A percentile compares a stretch with the other conserved stretches of the same genome.
These are phyloP conservation scores for Eulithis prunata DNA, from an alignment of 2,888 invertebrate species.

Conservation along the genomic window DNA sequence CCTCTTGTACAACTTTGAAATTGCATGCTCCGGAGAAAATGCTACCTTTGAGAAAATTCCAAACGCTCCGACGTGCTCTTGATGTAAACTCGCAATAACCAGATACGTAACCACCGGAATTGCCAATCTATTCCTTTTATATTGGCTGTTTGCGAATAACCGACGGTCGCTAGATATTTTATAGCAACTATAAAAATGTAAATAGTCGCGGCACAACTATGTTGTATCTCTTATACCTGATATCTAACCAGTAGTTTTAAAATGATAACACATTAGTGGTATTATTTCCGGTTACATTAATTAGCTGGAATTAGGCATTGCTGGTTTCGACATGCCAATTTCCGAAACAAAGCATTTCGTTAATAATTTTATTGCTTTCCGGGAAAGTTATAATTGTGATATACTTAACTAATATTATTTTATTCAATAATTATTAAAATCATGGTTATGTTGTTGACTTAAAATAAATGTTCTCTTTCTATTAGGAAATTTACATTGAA, in stretches of 20 bases:
- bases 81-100: conserved; percentile 69
- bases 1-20: conserved; percentile 66
- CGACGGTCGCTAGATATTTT: conserved; percentile 33
- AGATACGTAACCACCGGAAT: conserved; percentile 66
- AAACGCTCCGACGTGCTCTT: conserved; percentile 66
- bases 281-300: conserved; percentile 31
- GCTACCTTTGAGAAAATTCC: conserved; percentile 76
- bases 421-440: too few species aligned
- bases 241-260: conserved; percentile 26
- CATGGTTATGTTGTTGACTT: too few species aligned
- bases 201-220: conserved; percentile 38
- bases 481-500: too few species aligned
- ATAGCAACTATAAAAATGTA: conserved; percentile 37
- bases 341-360: conserved; percentile 12
- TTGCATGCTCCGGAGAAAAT: conserved; percentile 74
- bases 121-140: conserved; percentile 65
- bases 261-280: conserved; percentile 15
- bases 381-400: background rate
- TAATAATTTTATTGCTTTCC: conserved; percentile 1
- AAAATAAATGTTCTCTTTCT: too few species aligned
- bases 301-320: conserved; percentile 24
- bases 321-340: conserved; percentile 8
- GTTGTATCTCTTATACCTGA: background rate
- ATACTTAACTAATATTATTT: background rate
- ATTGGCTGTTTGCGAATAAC: conserved; percentile 47